Evolutionary conservation across 2,888 invertebrate species (phyloP).

Genomic region (Sinopyrophorus schimmeli): DNA sequence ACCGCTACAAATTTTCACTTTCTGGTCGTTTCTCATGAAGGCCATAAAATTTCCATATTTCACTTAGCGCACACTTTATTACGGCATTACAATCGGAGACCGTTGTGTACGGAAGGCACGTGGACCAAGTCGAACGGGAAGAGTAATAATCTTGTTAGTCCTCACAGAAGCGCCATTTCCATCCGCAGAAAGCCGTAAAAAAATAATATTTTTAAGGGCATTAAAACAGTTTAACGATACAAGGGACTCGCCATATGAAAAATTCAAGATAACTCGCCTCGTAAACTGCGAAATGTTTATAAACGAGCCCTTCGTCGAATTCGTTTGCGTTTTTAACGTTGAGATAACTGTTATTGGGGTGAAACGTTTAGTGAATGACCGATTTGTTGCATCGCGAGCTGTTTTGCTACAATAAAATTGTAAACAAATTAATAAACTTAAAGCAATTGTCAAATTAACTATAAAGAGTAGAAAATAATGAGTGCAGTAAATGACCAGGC

Average conservation of each 20-base stretch:
- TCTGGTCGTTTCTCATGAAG: slow-evolving; percentile 16
- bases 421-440: too few relatives aligned
- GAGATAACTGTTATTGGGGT: too few relatives aligned
- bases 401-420: too few relatives aligned
- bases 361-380: too few relatives aligned
- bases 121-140: slow-evolving; percentile 21
- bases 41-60: slow-evolving; percentile 28
- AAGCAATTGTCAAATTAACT: too few relatives aligned
- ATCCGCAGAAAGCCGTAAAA: slow-evolving; percentile 22
- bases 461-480: too few relatives aligned
- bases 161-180: slow-evolving; percentile 21
- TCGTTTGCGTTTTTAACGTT: too few relatives aligned
- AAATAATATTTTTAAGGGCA: slow-evolving; percentile 29
- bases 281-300: too few relatives aligned
- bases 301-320: too few relatives aligned
- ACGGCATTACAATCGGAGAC: slow-evolving; percentile 22
- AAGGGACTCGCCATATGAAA: slow-evolving; percentile 22
- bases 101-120: slow-evolving; percentile 11
- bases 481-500: too few relatives aligned
- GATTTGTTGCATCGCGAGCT: too few relatives aligned
- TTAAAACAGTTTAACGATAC: slow-evolving; percentile 27
- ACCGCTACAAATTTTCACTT: slow-evolving; percentile 24
- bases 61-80: slow-evolving; percentile 26
- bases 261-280: slow-evolving; percentile 23
- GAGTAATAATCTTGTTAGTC: slow-evolving; percentile 31